These are phyloP conservation scores for Hydractinia symbiolongicarpus DNA, from an alignment of 30 jellyfish, hydroid and myxozoan genomes.

Conservation along the genomic window DNA sequence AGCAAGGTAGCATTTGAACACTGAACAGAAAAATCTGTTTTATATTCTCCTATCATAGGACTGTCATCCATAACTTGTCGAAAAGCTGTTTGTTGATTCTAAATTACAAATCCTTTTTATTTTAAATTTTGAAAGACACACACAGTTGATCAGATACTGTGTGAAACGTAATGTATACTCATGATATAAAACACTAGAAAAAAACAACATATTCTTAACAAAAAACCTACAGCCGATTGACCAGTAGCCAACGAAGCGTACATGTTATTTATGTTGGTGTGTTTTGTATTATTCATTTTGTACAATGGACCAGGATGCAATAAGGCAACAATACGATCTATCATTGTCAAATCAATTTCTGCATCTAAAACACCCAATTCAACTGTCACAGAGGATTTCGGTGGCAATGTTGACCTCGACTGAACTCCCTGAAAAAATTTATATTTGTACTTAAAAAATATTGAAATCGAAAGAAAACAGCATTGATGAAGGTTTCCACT, in stretches of 20 bases:
- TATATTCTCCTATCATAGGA: conserved; percentile 53
- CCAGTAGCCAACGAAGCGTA: conserved; percentile 70
- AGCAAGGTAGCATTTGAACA: conserved; percentile 49
- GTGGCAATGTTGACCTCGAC: conserved; percentile 64
- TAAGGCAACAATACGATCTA: conserved; percentile 79
- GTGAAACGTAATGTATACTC: no score
- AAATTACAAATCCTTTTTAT: background rate
- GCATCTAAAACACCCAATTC: conserved; percentile 46
- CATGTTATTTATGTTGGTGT: conserved; percentile 22
- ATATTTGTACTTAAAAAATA: background rate
- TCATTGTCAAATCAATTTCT: conserved; percentile 72
- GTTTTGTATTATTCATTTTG: conserved; percentile 10
- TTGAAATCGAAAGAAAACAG: no score
- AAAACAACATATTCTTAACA: background rate
- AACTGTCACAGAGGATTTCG: conserved; percentile 57
- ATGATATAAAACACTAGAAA: background rate
- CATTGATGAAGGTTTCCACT: no score
- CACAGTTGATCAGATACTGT: no score
- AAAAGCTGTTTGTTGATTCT: conserved; percentile 86
- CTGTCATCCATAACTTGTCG: conserved; percentile 89
- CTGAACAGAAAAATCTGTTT: conserved; percentile 48
- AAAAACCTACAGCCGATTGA: conserved; percentile 38
- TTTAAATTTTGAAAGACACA: no score
- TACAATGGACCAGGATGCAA: conserved; percentile 62
- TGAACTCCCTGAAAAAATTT: conserved; percentile 64